phyloP scores from a whole-genome alignment of 2,113 vertebrate species.

The Pterophyllum scalare region DNA sequence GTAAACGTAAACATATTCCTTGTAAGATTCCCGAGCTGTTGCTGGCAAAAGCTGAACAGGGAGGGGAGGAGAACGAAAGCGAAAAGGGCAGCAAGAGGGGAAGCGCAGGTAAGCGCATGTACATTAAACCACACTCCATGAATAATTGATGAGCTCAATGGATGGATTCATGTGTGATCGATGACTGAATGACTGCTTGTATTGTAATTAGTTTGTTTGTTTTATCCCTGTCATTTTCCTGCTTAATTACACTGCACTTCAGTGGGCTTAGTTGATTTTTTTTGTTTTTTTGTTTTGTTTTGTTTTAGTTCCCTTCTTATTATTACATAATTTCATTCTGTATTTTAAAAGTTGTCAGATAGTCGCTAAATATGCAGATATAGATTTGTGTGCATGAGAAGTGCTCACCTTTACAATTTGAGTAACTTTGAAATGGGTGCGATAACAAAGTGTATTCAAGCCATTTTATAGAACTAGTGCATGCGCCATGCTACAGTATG shows the following conservation, averaged over 20 bases:
- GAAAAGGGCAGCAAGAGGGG: slow-evolving; percentile 70
- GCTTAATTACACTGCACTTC: neutral
- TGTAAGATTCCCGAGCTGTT: slow-evolving; percentile 94
- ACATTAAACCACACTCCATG: neutral
- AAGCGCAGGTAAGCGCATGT: slow-evolving; percentile 74
- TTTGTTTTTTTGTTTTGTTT: neutral
- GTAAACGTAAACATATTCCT: neutral
- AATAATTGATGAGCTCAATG: neutral
- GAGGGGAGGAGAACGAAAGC: slow-evolving; percentile 71
- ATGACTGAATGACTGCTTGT: neutral
- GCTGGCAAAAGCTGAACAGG: slow-evolving; percentile 78
- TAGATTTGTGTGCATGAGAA: neutral
- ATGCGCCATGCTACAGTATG: too few species aligned
- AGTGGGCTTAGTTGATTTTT: neutral
- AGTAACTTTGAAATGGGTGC: neutral
- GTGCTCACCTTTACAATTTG: neutral
- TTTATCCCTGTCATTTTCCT: neutral
- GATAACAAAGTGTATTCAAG: neutral
- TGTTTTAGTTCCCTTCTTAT: neutral
- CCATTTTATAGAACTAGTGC: neutral
- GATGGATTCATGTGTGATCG: neutral
- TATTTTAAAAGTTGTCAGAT: neutral
- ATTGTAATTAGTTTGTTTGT: neutral
- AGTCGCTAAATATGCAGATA: neutral
- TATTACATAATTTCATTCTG: neutral